phyloP scores from a whole-genome alignment of 1,140 invertebrate species.

The Drosophila azteca region DNA sequence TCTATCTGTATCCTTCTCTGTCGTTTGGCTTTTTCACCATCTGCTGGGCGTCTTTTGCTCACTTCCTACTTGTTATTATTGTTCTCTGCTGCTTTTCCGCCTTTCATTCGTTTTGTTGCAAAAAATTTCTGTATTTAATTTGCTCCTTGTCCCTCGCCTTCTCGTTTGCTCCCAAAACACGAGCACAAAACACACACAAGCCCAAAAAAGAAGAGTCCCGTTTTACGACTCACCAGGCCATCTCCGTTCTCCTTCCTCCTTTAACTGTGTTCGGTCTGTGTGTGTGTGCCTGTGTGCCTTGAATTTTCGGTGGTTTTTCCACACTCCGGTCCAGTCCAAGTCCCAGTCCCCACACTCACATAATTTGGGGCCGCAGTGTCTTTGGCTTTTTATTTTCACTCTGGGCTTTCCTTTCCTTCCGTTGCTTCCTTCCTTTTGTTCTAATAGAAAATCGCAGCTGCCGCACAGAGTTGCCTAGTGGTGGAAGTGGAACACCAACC shows the following conservation, averaged over 20 bases:
- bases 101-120: conserved; percentile 55
- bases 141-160: conserved; percentile 22
- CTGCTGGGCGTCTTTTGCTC: conserved; percentile 29
- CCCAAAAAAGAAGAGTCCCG: conserved; percentile 30
- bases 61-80: conserved; percentile 66
- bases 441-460: no score
- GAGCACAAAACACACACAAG: conserved; percentile 5
- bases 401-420: conserved; percentile 1
- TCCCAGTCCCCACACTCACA: no score
- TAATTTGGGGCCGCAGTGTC: conserved; percentile 11
- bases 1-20: no score
- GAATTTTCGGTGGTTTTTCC: conserved; percentile 35
- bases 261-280: conserved; percentile 43
- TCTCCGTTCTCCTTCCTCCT: conserved; percentile 21
- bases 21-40: background rate
- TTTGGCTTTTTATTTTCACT: conserved; percentile 38
- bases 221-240: conserved; percentile 72
- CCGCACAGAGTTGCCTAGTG: conserved; percentile 20
- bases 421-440: background rate
- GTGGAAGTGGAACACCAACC: no score
- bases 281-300: conserved; percentile 50
- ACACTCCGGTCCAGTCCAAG: no score
- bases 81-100: conserved; percentile 55
- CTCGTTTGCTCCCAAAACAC: conserved; percentile 27
- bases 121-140: conserved; percentile 76